Conservation (phyloP, 2,888 invertebrate species). For the Ophion ellenae region DNA sequence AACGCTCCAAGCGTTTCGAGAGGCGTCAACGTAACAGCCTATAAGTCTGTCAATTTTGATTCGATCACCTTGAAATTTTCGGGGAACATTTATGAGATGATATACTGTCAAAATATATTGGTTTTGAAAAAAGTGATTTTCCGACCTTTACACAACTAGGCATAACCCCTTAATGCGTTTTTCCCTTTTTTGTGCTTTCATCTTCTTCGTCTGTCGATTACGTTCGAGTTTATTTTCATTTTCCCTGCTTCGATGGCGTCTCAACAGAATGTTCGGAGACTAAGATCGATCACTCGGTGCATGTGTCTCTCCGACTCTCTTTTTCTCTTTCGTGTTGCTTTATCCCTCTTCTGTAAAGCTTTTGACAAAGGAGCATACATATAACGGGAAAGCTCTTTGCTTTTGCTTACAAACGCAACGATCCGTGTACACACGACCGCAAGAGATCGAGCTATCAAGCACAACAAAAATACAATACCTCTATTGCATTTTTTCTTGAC, state of each 20-base stretch:
- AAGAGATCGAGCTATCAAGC: slow-evolving; percentile 67
- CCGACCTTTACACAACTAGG: background rate
- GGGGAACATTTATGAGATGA: no score
- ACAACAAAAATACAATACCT: slow-evolving; percentile 72
- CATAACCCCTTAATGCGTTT: slow-evolving; percentile 1
- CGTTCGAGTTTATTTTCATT: slow-evolving; percentile 8
- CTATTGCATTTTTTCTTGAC: slow-evolving; percentile 19
- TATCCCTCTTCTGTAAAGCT: background rate
- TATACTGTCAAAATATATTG: no score
- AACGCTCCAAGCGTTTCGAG: no score
- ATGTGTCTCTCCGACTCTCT: slow-evolving; percentile 25
- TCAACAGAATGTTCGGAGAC: slow-evolving; percentile 61
- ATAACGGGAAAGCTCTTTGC: slow-evolving; percentile 40
- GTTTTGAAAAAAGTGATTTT: no score
- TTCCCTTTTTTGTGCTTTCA: no score
- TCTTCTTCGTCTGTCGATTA: background rate
- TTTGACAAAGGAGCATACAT: slow-evolving; percentile 21
- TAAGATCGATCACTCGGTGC: slow-evolving; percentile 70
- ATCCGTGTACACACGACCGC: slow-evolving; percentile 45
- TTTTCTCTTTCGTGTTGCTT: background rate
- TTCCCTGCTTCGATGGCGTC: slow-evolving; percentile 16
- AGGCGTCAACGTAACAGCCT: no score
- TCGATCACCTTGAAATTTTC: no score
- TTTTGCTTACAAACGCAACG: slow-evolving; percentile 40
- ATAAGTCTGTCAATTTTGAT: no score